These are phyloP conservation scores for Hartigia nigra DNA, from an alignment of 2,888 invertebrate species.

Conservation along the genomic window DNA sequence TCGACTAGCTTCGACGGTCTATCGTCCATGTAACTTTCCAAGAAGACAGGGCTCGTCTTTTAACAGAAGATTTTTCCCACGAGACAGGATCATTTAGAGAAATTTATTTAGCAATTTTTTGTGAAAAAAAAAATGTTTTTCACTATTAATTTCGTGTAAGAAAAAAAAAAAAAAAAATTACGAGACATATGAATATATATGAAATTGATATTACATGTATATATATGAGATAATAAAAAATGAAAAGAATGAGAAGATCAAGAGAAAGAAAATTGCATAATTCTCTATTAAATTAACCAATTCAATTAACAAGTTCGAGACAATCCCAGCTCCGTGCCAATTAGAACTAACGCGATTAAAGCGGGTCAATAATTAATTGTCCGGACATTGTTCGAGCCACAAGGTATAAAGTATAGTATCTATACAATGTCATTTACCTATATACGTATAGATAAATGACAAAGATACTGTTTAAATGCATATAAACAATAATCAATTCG, in stretches of 20 bases:
- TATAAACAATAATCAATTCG: background rate
- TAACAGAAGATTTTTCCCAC: background rate
- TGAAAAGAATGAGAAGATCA: conserved; percentile 20
- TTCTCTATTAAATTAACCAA: conserved; percentile 56
- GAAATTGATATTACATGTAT: too few species aligned
- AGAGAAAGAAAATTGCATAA: conserved; percentile 33
- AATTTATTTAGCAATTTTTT: background rate
- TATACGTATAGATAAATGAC: background rate
- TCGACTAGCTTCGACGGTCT: background rate
- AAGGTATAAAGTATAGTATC: background rate
- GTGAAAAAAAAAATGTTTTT: background rate
- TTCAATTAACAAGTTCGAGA: conserved; percentile 56
- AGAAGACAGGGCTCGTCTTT: background rate
- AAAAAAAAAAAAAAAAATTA: too few species aligned
- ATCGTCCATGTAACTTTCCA: background rate
- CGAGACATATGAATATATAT: too few species aligned
- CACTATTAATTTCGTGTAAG: too few species aligned
- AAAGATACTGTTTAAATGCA: background rate
- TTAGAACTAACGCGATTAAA: conserved; percentile 56
- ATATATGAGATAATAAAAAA: conserved; percentile 16
- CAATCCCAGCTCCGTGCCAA: conserved; percentile 43
- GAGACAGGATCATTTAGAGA: background rate
- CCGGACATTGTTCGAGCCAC: conserved; percentile 24
- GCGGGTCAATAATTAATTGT: conserved; percentile 54
- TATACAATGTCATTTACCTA: background rate